A percentile compares a stretch with the other conserved stretches of the same genome.
phyloP scores from a whole-genome alignment of 2,888 invertebrate genomes.

The Sabellastarte sp. region DNA sequence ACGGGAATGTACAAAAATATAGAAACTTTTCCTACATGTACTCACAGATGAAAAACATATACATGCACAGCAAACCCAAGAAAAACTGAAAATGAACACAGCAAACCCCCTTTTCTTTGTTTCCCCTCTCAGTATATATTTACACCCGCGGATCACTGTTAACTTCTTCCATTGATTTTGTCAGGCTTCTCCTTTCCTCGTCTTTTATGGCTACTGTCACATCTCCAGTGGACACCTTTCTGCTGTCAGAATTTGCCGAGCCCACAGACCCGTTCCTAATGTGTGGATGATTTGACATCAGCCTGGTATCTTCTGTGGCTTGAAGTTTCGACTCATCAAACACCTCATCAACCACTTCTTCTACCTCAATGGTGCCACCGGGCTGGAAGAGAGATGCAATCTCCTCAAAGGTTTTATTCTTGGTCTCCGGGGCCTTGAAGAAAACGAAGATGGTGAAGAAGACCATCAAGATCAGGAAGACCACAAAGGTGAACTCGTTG shows the following conservation, averaged over 20 bases:
- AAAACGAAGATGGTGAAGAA: slow-evolving; percentile 30
- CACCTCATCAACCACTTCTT: slow-evolving; percentile 7
- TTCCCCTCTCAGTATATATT: not conserved
- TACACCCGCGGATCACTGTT: not conserved
- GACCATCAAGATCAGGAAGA: slow-evolving; percentile 34
- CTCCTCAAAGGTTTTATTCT: slow-evolving; percentile 35
- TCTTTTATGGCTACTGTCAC: not conserved
- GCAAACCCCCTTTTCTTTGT: too few relatives aligned
- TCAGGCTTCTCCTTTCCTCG: slow-evolving; percentile 21
- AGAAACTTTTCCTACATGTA: too few relatives aligned
- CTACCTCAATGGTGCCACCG: slow-evolving; percentile 1
- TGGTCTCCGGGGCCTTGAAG: slow-evolving; percentile 36
- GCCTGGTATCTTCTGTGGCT: not conserved
- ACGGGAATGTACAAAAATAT: too few relatives aligned
- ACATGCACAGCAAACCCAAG: too few relatives aligned
- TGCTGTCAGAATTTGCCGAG: not conserved
- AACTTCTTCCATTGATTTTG: slow-evolving; percentile 17
- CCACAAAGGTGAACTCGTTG: slow-evolving; percentile 31
- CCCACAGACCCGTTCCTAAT: slow-evolving; percentile 10
- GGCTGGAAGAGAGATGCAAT: slow-evolving; percentile 26
- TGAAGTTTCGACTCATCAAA: slow-evolving; percentile 16
- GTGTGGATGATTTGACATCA: not conserved
- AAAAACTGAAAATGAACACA: too few relatives aligned
- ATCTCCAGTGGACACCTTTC: not conserved
- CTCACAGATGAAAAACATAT: too few relatives aligned